Evolutionary conservation across 2,797 vertebrate species (phyloP).

Genomic region (Hydrophis major): DNA sequence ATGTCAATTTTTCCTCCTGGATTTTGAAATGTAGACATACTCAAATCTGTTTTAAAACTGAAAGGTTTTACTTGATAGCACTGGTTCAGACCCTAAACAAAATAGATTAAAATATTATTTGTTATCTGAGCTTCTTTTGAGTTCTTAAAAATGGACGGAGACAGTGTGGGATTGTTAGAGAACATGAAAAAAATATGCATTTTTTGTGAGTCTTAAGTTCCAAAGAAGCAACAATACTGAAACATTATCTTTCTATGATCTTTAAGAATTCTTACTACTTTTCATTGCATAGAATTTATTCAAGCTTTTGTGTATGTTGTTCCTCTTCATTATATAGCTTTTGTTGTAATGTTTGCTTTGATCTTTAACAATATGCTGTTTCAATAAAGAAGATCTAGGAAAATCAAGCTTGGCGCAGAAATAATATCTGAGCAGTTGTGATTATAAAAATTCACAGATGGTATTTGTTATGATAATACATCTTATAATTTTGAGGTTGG

Average conservation of each 20-base stretch:
- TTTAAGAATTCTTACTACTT: constrained; percentile 32
- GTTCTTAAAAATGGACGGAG: constrained; percentile 45
- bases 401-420: constrained; percentile 32
- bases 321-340: background rate
- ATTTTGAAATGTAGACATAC: constrained; percentile 41
- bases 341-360: constrained; percentile 26
- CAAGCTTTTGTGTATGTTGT: constrained; percentile 32
- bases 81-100: constrained; percentile 51
- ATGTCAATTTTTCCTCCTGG: constrained; percentile 30
- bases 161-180: constrained; percentile 48
- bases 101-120: constrained; percentile 54
- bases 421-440: constrained; percentile 28
- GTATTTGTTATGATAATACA: constrained; percentile 41
- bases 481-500: constrained; percentile 6
- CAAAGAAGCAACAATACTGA: constrained; percentile 53
- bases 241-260: constrained; percentile 35
- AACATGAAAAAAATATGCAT: constrained; percentile 45
- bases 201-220: constrained; percentile 47
- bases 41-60: constrained; percentile 31
- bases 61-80: constrained; percentile 59
- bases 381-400: background rate
- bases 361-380: constrained; percentile 22
- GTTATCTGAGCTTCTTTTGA: constrained; percentile 63
- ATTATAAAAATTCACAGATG: constrained; percentile 44
- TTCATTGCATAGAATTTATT: constrained; percentile 38